Base-by-base conservation (phyloP, 2,888 invertebrate species). In the Volucella inflata region DNA sequence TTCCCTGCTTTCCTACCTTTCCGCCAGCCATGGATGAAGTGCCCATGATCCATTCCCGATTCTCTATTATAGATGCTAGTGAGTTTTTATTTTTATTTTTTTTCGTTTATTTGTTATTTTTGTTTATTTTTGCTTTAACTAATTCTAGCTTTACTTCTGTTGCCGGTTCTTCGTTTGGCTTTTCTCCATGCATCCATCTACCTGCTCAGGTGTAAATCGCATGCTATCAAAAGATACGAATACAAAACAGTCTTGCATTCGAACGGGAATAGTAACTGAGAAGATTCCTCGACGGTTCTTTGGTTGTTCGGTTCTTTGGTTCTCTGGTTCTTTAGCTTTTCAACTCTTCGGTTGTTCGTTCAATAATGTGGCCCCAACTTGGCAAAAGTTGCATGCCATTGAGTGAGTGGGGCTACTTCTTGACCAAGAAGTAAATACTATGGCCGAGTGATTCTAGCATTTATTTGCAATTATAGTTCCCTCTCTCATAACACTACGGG, bases 381-480 rank as follows among this genome's bases (percentile, higher is more conserved):
- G 38, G 67, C 68, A 57, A 60, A 81, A 79, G 55, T 57, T 81
- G 72, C 80, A 85, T 85, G 68, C 81, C 81, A 81, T 76, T 77
- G 72, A 85, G 85, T 62, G 30, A 30, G 30, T 30, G 30, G 30
- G 36, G 76, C 76, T 81, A 81, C 76, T 85, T 85, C 80, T 75
- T 81, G 67, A 55, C 76, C 44, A 81, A 72, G 51, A 68, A 81
- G 80, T 81, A 81, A 76, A 80, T 80, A 81, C 80, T 64, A 72
- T 77, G 85, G 81, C 81, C 81, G 81, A 77, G 68, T 77, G 85
- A 81, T 72, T 85, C 81, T 77, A 85, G 81, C 80, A 81, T 76
- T 81, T 85, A 81, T 81, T 85, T 85, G 85, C 85, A 85, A 85
- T 81, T 85, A 81, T 81, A 67, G 76, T 71, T 81, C 57, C 46